A percentile compares a stretch with the other conserved stretches of the same genome.
phyloP scores from a whole-genome alignment of 2,113 vertebrate genomes.

The Eudyptes chrysolophus region DNA sequence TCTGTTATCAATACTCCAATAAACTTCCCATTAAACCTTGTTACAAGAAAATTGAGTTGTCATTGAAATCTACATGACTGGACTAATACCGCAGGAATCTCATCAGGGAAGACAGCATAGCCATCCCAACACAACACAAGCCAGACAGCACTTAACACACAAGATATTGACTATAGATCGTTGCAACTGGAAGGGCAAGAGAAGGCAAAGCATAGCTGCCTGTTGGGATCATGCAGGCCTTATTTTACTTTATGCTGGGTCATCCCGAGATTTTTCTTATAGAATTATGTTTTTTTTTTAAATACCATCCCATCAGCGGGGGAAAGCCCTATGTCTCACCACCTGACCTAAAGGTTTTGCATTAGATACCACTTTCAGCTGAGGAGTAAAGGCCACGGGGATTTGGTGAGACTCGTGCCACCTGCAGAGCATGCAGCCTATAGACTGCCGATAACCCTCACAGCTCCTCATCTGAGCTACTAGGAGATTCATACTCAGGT shows the following conservation, averaged over 20 bases:
- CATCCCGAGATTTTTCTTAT: background rate
- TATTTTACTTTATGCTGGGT: background rate
- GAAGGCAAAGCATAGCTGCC: background rate
- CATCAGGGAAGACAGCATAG: background rate
- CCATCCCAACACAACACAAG: background rate
- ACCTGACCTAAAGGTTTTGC: background rate
- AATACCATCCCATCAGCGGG: background rate
- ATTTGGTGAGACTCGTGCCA: background rate
- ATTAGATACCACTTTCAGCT: background rate
- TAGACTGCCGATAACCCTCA: background rate
- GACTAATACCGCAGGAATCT: background rate
- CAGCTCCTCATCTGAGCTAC: background rate
- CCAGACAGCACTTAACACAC: background rate
- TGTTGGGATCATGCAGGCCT: background rate
- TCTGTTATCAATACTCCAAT: conserved; percentile 47
- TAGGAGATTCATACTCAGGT: background rate
- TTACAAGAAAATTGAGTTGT: conserved; percentile 59
- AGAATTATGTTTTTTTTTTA: background rate
- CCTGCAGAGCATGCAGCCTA: background rate
- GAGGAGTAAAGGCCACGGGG: background rate
- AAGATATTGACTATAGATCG: background rate
- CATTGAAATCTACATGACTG: conserved; percentile 8
- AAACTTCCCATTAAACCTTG: conserved; percentile 31
- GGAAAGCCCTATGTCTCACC: background rate
- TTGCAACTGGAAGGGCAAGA: background rate